Conservation (phyloP, 1,140 invertebrate species). For the Glomeris maerens region DNA sequence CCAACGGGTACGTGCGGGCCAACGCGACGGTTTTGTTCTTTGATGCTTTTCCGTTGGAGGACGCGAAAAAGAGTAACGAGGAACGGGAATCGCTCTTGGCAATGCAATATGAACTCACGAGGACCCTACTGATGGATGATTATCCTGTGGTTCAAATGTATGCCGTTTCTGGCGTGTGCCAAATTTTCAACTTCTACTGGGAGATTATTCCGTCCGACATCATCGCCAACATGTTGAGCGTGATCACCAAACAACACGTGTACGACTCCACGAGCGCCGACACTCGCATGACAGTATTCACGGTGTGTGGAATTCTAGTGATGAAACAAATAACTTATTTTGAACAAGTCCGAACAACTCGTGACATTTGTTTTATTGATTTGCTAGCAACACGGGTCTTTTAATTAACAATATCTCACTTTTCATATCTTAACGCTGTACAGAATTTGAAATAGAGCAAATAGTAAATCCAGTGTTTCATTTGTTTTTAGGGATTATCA, state of each 20-base stretch:
- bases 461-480: too few species aligned
- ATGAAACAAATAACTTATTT: too few species aligned
- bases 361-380: too few species aligned
- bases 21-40: constrained; percentile 27
- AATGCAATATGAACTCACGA: constrained; percentile 29
- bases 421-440: too few species aligned
- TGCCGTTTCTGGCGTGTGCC: constrained; percentile 27
- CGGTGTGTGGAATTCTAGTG: too few species aligned
- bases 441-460: too few species aligned
- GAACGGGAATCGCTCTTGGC: constrained; percentile 25
- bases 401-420: too few species aligned
- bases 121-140: constrained; percentile 27
- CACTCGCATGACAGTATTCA: constrained; percentile 29
- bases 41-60: constrained; percentile 29
- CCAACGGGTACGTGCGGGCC: constrained; percentile 27
- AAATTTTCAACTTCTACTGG: constrained; percentile 27
- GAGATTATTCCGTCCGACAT: constrained; percentile 27
- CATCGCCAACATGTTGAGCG: constrained; percentile 25
- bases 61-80: constrained; percentile 20
- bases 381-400: too few species aligned
- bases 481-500: too few species aligned
- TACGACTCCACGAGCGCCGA: constrained; percentile 28
- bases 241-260: constrained; percentile 25
- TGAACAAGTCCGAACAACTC: too few species aligned
- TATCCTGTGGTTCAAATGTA: constrained; percentile 24